These are phyloP conservation scores for Diorhabda carinulata DNA, from an alignment of 1,140 invertebrate genomes.

Conservation along the genomic window DNA sequence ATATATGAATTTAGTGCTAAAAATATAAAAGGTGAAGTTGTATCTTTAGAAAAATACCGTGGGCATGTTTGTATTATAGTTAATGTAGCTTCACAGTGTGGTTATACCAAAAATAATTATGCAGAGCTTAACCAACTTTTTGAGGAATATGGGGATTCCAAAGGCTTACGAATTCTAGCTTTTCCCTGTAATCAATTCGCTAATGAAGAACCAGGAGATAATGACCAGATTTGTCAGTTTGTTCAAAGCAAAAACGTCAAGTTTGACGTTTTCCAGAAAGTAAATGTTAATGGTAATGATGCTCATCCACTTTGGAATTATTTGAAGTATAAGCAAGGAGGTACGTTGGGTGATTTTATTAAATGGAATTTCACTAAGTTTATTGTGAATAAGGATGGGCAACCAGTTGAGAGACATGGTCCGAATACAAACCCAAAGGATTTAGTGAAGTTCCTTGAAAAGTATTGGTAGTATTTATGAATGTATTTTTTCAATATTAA, in stretches of 20 bases:
- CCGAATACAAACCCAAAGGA: conserved; percentile 69
- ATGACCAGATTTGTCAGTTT: conserved; percentile 73
- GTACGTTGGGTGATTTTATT: conserved; percentile 68
- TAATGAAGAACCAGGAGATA: conserved; percentile 71
- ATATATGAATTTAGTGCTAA: conserved; percentile 75
- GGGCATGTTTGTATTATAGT: conserved; percentile 72
- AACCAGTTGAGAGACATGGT: conserved; percentile 75
- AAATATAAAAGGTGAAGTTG: conserved; percentile 69
- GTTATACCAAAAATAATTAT: conserved; percentile 76
- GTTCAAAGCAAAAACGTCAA: conserved; percentile 64
- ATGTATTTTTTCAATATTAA: too few relatives aligned
- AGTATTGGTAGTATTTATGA: conserved; percentile 49
- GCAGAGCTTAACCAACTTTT: conserved; percentile 69
- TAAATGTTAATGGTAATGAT: conserved; percentile 83
- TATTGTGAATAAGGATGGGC: conserved; percentile 80
- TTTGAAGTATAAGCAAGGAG: conserved; percentile 51
- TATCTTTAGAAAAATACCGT: conserved; percentile 69
- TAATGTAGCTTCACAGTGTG: conserved; percentile 86
- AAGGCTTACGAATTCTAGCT: conserved; percentile 72
- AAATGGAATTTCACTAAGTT: conserved; percentile 99
- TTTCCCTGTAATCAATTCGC: conserved; percentile 94
- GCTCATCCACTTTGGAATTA: conserved; percentile 84
- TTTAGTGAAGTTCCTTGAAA: conserved; percentile 62
- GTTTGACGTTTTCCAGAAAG: conserved; percentile 75
- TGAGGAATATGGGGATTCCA: conserved; percentile 61